phyloP scores from a whole-genome alignment of 1,140 invertebrate species.

The Drosophila cardini region DNA sequence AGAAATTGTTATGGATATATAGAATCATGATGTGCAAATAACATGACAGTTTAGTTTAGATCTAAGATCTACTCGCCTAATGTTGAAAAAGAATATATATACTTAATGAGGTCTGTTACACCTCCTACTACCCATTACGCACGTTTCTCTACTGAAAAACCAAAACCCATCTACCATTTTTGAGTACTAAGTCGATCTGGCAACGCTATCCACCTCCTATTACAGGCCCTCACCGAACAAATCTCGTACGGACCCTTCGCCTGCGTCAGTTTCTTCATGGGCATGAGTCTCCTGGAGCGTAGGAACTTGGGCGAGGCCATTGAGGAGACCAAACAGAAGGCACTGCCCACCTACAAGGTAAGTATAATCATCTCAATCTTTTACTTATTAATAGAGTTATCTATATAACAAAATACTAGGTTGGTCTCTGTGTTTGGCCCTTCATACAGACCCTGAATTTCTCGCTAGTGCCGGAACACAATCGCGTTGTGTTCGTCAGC shows the following conservation, averaged over 20 bases:
- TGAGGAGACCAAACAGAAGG: constrained; percentile 90
- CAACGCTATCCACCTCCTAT: background rate
- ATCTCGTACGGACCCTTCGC: constrained; percentile 92
- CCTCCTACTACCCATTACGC: too few species aligned
- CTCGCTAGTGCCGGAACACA: constrained; percentile 90
- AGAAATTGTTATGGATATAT: too few species aligned
- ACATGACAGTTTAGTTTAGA: too few species aligned
- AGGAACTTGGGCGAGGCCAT: constrained; percentile 88
- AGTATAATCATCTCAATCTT: background rate
- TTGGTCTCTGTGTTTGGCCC: constrained; percentile 92
- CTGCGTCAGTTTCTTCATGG: constrained; percentile 92
- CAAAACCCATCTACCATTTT: too few species aligned
- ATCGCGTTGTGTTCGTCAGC: constrained; percentile 93
- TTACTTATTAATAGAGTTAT: background rate
- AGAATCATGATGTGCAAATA: too few species aligned
- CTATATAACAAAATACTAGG: constrained; percentile 85
- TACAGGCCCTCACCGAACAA: constrained; percentile 91
- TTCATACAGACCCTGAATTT: constrained; percentile 93
- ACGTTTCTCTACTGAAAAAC: too few species aligned
- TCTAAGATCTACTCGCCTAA: too few species aligned
- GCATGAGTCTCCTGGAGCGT: constrained; percentile 91
- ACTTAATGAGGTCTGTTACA: too few species aligned
- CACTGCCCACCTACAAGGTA: constrained; percentile 91
- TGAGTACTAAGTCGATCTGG: too few species aligned
- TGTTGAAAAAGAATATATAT: too few species aligned